phyloP scores from a whole-genome alignment of 2,113 vertebrate species.

The Scolopax mira region DNA sequence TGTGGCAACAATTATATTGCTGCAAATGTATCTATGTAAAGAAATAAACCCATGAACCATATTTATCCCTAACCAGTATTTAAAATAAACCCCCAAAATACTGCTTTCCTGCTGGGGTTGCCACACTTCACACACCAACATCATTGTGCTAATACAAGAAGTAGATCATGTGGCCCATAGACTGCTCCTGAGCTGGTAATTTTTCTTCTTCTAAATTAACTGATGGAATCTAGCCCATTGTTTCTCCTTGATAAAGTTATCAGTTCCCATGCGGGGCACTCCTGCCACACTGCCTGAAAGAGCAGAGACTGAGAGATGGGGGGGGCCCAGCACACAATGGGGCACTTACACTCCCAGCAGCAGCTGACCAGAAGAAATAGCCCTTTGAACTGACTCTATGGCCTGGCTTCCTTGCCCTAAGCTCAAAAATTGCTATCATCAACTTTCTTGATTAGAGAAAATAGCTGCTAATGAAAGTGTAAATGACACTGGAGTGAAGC shows the following conservation, averaged over 20 bases:
- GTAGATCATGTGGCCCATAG: not conserved
- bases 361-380: slow-evolving; percentile 50
- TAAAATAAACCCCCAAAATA: not conserved
- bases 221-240: not conserved
- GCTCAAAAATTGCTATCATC: slow-evolving; percentile 40
- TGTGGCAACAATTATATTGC: not conserved
- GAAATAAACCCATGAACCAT: not conserved
- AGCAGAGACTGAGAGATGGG: slow-evolving; percentile 49
- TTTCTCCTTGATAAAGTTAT: not conserved
- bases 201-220: not conserved
- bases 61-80: not conserved
- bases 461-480: slow-evolving; percentile 64
- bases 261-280: not conserved
- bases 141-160: not conserved
- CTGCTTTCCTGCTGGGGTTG: not conserved
- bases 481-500: not conserved
- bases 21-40: not conserved
- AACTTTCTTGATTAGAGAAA: slow-evolving; percentile 50
- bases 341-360: not conserved
- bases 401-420: slow-evolving; percentile 38
- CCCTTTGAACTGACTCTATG: slow-evolving; percentile 57
- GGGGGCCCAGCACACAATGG: slow-evolving; percentile 40
- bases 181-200: not conserved
- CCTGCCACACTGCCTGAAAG: not conserved
- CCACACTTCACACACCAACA: not conserved